phyloP scores from a whole-genome alignment of 2,797 vertebrate genomes.

The Chrosomus eos region DNA sequence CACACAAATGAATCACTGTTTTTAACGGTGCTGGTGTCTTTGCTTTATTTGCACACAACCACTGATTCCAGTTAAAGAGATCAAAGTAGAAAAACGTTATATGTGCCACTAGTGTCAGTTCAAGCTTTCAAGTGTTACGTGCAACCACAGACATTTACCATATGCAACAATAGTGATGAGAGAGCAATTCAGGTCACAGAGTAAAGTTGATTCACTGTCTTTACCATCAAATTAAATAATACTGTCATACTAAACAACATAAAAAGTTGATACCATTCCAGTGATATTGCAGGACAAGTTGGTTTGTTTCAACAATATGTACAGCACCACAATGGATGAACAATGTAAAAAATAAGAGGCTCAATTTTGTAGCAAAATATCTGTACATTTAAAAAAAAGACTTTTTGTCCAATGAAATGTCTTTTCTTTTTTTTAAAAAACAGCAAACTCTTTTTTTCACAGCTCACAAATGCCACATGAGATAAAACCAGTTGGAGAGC shows the following conservation, averaged over 20 bases:
- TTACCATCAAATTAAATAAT: conserved; percentile 62
- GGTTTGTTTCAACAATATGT: conserved; percentile 59
- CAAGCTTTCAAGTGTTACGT: conserved; percentile 58
- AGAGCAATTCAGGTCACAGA: conserved; percentile 55
- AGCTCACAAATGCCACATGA: conserved; percentile 57
- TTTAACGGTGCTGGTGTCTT: conserved; percentile 52
- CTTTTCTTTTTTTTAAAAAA: conserved; percentile 40
- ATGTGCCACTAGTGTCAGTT: conserved; percentile 61
- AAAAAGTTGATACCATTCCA: conserved; percentile 54
- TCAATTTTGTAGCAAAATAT: conserved; percentile 67
- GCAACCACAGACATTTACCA: conserved; percentile 61
- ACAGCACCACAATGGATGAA: conserved; percentile 66
- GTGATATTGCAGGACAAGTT: conserved; percentile 47
- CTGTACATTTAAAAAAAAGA: conserved; percentile 64
- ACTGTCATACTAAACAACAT: conserved; percentile 59
- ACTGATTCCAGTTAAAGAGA: conserved; percentile 62
- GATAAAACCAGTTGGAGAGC: conserved; percentile 57
- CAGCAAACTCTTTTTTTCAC: conserved; percentile 56
- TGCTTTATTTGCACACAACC: conserved; percentile 62
- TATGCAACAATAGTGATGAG: conserved; percentile 55
- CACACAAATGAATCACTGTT: neutral
- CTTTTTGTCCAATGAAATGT: conserved; percentile 48
- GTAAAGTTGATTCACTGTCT: conserved; percentile 57
- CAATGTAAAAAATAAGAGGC: conserved; percentile 66
- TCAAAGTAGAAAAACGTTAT: conserved; percentile 56